Evolutionary conservation across 2,797 vertebrate species (phyloP).

Genomic region (Gallinago stenura): DNA sequence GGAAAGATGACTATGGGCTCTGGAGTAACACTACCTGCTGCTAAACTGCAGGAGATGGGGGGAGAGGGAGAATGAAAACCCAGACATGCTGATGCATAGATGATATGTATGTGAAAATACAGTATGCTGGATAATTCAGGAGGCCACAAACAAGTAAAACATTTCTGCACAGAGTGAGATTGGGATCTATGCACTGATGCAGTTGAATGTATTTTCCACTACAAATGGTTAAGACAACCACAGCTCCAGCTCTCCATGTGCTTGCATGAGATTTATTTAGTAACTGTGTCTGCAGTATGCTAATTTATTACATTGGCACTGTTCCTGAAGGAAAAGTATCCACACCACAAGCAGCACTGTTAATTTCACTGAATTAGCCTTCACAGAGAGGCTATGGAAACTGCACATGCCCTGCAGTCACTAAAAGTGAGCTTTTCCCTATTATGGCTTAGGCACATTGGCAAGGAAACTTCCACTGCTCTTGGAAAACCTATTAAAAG

Average conservation of each 20-base stretch:
- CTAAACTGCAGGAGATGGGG: background rate
- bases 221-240: background rate
- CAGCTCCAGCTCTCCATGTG: background rate
- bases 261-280: background rate
- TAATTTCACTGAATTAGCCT: background rate
- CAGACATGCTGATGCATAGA: background rate
- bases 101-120: background rate
- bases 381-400: background rate
- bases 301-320: background rate
- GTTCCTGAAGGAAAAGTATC: background rate
- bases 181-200: background rate
- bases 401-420: background rate
- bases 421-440: background rate
- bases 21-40: background rate
- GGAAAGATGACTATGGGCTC: background rate
- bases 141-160: background rate
- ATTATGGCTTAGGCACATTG: background rate
- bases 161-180: background rate
- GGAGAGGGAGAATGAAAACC: background rate
- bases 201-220: background rate
- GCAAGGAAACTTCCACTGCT: background rate
- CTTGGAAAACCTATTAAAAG: background rate
- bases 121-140: background rate
- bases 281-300: background rate
- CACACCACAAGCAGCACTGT: background rate